A percentile compares a stretch with the other conserved stretches of the same genome.
These are phyloP conservation scores for Lichenostomus cassidix DNA, from an alignment of 2,113 vertebrate genomes.

Conservation along the genomic window DNA sequence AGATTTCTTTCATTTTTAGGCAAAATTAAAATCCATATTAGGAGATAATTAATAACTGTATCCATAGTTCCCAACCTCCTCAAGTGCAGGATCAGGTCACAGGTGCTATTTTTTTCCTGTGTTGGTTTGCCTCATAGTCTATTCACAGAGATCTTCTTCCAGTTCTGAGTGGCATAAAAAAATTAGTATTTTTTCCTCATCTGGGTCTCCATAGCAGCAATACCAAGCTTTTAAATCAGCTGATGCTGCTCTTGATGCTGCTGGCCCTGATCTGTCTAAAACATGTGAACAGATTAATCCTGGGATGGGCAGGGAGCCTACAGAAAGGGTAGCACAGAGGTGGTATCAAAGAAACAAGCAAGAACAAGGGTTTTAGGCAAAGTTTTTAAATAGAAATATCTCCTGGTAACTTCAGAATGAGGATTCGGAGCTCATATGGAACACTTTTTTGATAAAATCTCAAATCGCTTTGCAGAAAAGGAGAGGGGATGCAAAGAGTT, in stretches of 20 bases:
- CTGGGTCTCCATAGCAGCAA: background rate
- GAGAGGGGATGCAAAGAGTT: background rate
- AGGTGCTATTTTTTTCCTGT: background rate
- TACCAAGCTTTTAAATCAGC: background rate
- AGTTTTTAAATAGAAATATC: background rate
- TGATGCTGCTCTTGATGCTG: background rate
- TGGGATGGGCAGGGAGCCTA: background rate
- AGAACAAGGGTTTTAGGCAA: background rate
- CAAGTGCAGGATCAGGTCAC: background rate
- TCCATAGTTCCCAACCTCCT: background rate
- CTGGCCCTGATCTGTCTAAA: background rate
- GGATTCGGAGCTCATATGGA: background rate
- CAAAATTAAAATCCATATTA: background rate
- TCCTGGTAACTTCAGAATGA: background rate
- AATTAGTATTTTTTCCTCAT: background rate
- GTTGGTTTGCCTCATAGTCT: background rate
- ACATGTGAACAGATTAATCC: background rate
- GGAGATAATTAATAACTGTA: background rate
- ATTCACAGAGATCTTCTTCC: background rate
- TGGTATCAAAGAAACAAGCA: background rate
- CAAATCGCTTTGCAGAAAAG: background rate
- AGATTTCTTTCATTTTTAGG: background rate
- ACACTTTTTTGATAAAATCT: background rate
- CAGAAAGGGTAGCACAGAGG: background rate
- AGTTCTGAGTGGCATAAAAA: background rate